Evolutionary conservation across 2,113 vertebrate genomes (phyloP).

Genomic region (Piprites chloris): DNA sequence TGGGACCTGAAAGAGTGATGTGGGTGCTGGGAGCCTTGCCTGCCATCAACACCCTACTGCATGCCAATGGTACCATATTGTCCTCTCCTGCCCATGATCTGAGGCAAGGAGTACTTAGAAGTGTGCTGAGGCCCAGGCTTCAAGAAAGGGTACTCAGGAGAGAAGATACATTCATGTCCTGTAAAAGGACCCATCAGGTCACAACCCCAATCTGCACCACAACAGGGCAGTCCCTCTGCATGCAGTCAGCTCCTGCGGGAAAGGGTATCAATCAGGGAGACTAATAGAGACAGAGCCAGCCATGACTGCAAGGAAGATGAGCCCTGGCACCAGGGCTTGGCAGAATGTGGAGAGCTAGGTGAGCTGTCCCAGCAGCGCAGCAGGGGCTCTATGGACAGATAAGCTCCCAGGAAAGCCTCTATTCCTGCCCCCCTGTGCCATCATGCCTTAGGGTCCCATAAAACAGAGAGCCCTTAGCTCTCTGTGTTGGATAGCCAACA

Average conservation of each 20-base stretch:
- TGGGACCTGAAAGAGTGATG: not conserved
- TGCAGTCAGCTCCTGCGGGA: not conserved
- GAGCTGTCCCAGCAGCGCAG: not conserved
- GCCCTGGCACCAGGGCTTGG: not conserved
- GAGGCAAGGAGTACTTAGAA: not conserved
- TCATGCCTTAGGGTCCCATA: not conserved
- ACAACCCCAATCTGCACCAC: not conserved
- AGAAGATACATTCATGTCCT: not conserved
- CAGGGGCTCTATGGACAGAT: not conserved
- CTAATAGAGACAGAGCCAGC: not conserved
- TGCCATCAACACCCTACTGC: not conserved
- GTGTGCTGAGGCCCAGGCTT: not conserved
- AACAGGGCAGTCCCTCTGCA: not conserved
- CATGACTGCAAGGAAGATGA: rapidly evolving
- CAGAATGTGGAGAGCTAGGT: not conserved
- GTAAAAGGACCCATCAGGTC: not conserved
- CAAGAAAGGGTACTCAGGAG: not conserved
- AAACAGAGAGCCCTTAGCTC: not conserved
- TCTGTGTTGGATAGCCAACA: not conserved
- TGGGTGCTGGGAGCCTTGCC: not conserved
- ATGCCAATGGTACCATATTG: not conserved
- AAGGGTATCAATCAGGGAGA: not conserved
- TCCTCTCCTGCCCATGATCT: not conserved
- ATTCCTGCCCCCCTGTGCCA: not conserved
- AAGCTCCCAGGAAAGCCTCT: not conserved